Base-by-base conservation (phyloP, 35 echinoderm and acorn worm species). In the Diadema setosum region DNA sequence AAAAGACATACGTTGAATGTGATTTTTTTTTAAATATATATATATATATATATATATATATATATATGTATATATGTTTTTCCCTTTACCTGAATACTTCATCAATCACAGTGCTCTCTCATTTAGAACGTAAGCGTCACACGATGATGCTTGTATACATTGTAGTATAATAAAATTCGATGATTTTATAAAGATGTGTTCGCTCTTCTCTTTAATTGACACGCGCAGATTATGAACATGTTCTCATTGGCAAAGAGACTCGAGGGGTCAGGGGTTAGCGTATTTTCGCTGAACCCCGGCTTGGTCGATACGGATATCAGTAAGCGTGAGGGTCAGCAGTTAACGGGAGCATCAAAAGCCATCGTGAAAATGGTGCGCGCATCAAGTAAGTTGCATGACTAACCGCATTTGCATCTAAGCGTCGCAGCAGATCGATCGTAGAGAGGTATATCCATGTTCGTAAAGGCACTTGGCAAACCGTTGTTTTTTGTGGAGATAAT, bases 211-310 rank as follows among this genome's bases (percentile, higher is more conserved):
- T n/a, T n/a, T n/a, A n/a, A n/a, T n/a, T n/a, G n/a, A n/a, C n/a
- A n/a, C n/a, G n/a, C n/a, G n/a, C n/a, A 78, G 73, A 78, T 78
- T n/a, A 78, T 78, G 73, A 34, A 78, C 21, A 78, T 78, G 73
- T 78, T 78, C 25, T 78, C 37, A 24, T 25, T 78, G n/a, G 40
- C 35, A 14, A 39, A 41, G 23, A 15, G 73, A 44, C n/a, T 78
- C 17, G 73, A 42, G 40, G 73, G 73, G 40, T 42, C 35, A 42
- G 44, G 44, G 33, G 40, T 78, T 36, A 44, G 73, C 35, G 73
- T 78, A 21, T 78, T 78, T 44, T 42, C 35, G 16, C 35, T 44
- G 9, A 34, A 78, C n/a, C 73, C 73, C 7, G 73, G 73, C 6
- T 16, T 44, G 11, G 73, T 78, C 18, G 35, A 6, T 17, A 78